phyloP scores from a whole-genome alignment of 2,888 invertebrate genomes.

The Metacarcinus magister region DNA sequence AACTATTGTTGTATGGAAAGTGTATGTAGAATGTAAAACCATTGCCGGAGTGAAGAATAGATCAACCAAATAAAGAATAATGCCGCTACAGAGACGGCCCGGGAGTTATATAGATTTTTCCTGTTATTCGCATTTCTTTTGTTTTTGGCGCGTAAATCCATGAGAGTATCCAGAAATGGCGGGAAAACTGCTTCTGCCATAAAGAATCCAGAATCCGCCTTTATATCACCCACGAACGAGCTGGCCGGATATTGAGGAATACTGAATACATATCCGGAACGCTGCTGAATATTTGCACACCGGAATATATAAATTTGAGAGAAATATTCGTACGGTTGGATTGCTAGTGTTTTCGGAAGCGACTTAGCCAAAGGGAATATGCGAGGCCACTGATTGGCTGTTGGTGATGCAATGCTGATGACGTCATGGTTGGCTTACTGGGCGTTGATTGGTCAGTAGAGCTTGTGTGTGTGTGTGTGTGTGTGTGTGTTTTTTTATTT shows the following conservation, averaged over 20 bases:
- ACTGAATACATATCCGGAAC: background rate
- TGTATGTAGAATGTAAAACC: background rate
- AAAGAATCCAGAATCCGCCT: constrained; percentile 23
- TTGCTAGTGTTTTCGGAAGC: background rate
- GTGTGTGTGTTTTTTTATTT: background rate
- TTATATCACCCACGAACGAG: constrained; percentile 1
- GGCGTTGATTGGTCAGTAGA: background rate
- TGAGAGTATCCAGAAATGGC: background rate
- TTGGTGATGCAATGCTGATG: background rate
- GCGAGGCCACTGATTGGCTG: background rate
- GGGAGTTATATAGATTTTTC: background rate
- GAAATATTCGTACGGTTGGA: background rate
- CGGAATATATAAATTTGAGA: constrained; percentile 30
- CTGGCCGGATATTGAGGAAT: constrained; percentile 21
- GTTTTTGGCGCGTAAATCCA: constrained; percentile 33
- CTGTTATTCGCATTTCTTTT: background rate
- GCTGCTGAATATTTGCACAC: constrained; percentile 36
- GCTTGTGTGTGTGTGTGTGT: background rate
- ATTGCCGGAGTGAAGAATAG: too few relatives aligned
- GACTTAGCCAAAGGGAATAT: background rate
- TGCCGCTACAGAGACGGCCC: too few relatives aligned
- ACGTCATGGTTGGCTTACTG: background rate
- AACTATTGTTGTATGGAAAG: background rate
- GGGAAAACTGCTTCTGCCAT: background rate
- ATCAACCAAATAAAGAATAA: too few relatives aligned